Percentiles rank a stretch among this genome's conserved stretches.
Conservation (phyloP, 2,113 vertebrate genomes). For the Boulengeromyrus knoepffleri region DNA sequence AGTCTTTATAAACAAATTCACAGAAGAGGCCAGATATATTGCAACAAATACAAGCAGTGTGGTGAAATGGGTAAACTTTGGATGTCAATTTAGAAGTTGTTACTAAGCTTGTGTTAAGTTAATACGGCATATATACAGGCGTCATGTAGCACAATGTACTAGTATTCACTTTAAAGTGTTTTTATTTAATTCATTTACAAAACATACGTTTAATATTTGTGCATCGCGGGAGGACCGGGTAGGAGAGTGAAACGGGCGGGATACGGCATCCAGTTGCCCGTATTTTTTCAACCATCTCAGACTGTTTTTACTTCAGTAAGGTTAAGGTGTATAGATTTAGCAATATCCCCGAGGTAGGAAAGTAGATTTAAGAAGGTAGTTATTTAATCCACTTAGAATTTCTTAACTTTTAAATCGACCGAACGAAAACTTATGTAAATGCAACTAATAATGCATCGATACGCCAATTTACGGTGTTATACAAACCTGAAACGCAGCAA, state of each 20-base stretch:
- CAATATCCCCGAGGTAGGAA: too few relatives aligned
- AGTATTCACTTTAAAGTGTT: too few relatives aligned
- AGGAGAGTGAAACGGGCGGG: too few relatives aligned
- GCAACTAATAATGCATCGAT: not conserved
- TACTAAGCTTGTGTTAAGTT: too few relatives aligned
- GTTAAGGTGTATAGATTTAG: not conserved
- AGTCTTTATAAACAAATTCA: not conserved
- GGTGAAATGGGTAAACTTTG: too few relatives aligned
- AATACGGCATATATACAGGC: too few relatives aligned
- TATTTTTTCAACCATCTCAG: not conserved
- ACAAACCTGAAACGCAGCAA: not conserved
- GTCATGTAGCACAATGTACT: too few relatives aligned
- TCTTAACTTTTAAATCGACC: not conserved
- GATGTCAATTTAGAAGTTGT: not conserved
- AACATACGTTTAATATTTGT: not conserved
- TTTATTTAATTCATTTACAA: not conserved
- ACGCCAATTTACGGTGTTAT: not conserved
- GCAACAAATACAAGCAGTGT: not conserved
- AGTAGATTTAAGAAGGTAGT: not conserved
- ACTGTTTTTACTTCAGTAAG: not conserved
- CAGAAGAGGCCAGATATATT: not conserved
- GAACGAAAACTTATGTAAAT: not conserved
- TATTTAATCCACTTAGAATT: not conserved
- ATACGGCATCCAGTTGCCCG: not conserved
- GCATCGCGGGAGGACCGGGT: too few relatives aligned